Evolutionary conservation across 1,140 invertebrate species (phyloP).

Genomic region (Pachypsylla venusta): DNA sequence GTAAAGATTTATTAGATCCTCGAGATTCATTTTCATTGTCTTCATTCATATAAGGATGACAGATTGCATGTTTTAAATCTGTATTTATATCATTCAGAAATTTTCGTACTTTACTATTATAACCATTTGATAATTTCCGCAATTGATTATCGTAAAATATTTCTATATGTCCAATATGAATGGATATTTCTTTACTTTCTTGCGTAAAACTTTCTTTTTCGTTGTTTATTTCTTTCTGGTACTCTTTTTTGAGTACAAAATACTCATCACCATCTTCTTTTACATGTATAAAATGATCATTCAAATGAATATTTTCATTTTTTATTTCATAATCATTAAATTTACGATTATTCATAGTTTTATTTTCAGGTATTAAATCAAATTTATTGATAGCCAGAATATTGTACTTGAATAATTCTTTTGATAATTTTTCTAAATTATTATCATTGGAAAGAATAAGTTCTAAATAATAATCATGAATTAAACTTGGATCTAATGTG

Average conservation of each 20-base stretch:
- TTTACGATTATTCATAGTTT: not conserved
- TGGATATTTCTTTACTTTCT: too few relatives aligned
- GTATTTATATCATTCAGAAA: not conserved
- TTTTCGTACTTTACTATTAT: not conserved
- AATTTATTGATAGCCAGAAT: not conserved
- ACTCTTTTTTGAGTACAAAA: not conserved
- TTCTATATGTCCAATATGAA: too few relatives aligned
- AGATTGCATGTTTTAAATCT: not conserved
- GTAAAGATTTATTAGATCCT: not conserved
- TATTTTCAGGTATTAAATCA: not conserved
- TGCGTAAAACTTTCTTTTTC: not conserved
- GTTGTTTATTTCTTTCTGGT: not conserved
- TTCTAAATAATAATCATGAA: conserved; percentile 6
- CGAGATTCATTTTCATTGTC: not conserved
- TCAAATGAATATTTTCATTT: not conserved
- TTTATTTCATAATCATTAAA: not conserved
- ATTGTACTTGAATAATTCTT: conserved; percentile 1
- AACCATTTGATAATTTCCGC: not conserved
- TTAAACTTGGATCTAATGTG: not conserved
- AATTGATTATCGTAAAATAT: not conserved
- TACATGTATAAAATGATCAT: not conserved
- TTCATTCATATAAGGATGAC: not conserved
- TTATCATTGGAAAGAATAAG: not conserved
- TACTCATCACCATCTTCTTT: not conserved
- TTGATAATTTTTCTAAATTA: not conserved